Percentiles rank a stretch among this genome's conserved stretches.
Evolutionary conservation across 2,113 vertebrate genomes (phyloP).

Genomic region (Eonycteris spelaea): DNA sequence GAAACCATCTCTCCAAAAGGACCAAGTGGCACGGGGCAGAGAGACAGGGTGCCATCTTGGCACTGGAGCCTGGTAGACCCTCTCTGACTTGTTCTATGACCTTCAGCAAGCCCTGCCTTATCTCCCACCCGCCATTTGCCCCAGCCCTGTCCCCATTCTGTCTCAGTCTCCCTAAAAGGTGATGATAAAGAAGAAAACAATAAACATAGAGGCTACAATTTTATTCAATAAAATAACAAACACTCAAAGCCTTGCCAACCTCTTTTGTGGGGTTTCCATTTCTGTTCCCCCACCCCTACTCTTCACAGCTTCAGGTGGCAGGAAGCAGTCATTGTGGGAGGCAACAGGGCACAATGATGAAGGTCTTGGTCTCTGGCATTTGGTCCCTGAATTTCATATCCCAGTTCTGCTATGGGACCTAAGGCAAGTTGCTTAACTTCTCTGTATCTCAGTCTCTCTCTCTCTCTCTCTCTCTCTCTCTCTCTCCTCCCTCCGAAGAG

Average conservation of each 20-base stretch:
- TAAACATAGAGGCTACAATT: neutral
- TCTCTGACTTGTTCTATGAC: neutral
- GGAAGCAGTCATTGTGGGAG: neutral
- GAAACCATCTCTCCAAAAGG: constrained; percentile 41
- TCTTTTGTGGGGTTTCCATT: neutral
- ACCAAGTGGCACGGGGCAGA: neutral
- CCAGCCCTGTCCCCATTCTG: too few species aligned
- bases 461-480: neutral
- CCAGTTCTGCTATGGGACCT: neutral
- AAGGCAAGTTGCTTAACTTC: neutral
- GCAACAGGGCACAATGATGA: neutral
- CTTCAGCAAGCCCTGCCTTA: neutral
- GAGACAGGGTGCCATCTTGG: neutral
- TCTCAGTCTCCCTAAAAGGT: too few species aligned
- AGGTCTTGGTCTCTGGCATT: neutral
- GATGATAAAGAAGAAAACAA: neutral
- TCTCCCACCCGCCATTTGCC: neutral
- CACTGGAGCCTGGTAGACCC: neutral
- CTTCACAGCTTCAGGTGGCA: too few species aligned
- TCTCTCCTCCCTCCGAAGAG: neutral
- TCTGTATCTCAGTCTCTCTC: neutral
- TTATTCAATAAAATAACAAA: neutral
- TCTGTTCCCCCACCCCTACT: neutral
- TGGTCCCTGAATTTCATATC: neutral
- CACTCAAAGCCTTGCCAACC: neutral